Evolutionary conservation across 2,888 invertebrate genomes (phyloP), one percentile per base, ranked within the genome.

Genomic region (Aporophyla nigra): DNA sequence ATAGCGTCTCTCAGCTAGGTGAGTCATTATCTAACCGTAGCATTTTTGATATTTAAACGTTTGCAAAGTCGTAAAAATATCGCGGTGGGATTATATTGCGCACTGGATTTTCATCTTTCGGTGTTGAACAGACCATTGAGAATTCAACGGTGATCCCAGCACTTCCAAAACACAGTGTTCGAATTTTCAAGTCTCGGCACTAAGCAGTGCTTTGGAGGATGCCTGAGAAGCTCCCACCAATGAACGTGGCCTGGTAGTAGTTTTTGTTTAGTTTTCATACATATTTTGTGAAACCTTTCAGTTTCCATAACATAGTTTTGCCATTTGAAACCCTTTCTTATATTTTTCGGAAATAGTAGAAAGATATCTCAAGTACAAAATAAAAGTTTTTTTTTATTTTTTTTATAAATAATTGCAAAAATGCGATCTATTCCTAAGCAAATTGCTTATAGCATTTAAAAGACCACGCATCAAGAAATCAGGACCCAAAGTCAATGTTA

Each of bases 391-490:
- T 10, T 53, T 27, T 9, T 21, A 5, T 19, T 43, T 0, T 4
- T 61, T 27, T 4, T 6, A 40, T 40, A 49, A 78, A 27, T 49
- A 2, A 24, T 33, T 51, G 7, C 24, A 14, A 7, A 14, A 33
- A 40, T 40, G 14, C n/a, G 33, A 71, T n/a, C 4, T 51, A 5
- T 61, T 21, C 19, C 14, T n/a, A 53, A 19, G 19, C 9, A n/a
- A 59, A 46, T 27, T 43, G 43, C 33, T 33, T 21, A 62, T 1
- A 62, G 27, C 12, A 9, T 14, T 51, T 3, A 61, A 61, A 16
- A 51, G 24, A 14, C 0, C 24, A 78, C 62, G 43, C 82, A 76
- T 75, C 63, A 65, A 51, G 40, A 56, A 81, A 74, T 62, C n/a
- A 51, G n/a, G n/a, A 27, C 7, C 7, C 14, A 5, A 27, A 33